Conservation (phyloP, 30 jellyfish, hydroid and myxozoan species). For the Sanderia malayensis region DNA sequence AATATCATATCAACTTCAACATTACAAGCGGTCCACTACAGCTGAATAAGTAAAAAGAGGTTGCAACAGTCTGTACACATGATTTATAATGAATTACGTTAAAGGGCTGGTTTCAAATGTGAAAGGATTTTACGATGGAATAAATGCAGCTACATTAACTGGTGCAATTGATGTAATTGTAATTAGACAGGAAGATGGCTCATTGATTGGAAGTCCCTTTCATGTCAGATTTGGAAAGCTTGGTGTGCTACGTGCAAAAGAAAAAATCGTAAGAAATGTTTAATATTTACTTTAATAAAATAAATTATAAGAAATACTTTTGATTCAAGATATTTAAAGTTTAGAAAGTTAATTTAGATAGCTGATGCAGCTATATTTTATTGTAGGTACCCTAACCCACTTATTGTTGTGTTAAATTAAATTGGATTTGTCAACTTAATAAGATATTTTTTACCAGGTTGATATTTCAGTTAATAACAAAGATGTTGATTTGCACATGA, state of each 20-base stretch:
- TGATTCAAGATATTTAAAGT: no score
- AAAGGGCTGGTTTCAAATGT: conserved; percentile 84
- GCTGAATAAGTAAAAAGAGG: no score
- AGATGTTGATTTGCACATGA: conserved; percentile 91
- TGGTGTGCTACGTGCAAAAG: conserved; percentile 93
- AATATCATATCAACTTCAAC: no score
- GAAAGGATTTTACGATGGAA: conserved; percentile 91
- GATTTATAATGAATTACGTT: conserved; percentile 63
- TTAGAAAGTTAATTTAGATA: no score
- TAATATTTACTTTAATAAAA: neutral
- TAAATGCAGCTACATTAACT: conserved; percentile 92
- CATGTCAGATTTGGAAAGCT: conserved; percentile 99
- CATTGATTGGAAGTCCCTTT: conserved; percentile 87
- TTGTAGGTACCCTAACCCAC: no score
- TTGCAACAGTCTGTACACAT: no score
- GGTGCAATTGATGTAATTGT: conserved; percentile 99
- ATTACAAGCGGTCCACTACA: no score
- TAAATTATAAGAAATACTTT: no score
- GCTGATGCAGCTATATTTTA: no score
- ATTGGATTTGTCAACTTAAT: no score
- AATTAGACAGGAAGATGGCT: conserved; percentile 89
- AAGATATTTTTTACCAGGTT: no score
- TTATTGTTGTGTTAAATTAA: no score
- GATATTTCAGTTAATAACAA: conserved; percentile 87
- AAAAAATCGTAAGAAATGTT: conserved; percentile 83